Base-by-base conservation (phyloP, 2,113 vertebrate species). In the Equus przewalskii region DNA sequence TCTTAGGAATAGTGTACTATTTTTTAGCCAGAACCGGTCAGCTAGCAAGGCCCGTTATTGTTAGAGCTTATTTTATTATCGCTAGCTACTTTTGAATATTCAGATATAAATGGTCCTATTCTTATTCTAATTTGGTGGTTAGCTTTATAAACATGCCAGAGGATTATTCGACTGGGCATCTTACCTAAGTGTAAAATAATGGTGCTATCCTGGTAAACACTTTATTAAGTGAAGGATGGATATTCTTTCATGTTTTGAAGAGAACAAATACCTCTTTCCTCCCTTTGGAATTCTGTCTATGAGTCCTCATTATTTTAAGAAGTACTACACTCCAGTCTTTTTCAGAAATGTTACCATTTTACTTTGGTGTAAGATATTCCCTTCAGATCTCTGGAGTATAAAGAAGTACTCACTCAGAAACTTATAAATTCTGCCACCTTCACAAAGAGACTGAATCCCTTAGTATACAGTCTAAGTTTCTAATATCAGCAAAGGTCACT, bases 11-110 rank as follows among this genome's bases (percentile, higher is more conserved):
- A 64, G 4, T 21, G 19, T 62, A 60, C 36, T 60, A 16, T 87
- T 88, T 73, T 90, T 24, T 65, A 92, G 58, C 73, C 70, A 64
- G 44, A 67, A 81, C 5, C 26, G 64, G 49, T 83, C 19, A 94
- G 60, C 62, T 73, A 76, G 70, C 30, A 94, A 78, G 67, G 28
- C 4, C 67, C 79, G 15, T 86, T 96, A 90, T 76, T 21, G 6
- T 60, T 56, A 72, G 44, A 49, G 30, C 7, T 93, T 95, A 41
- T 64, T 64, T 54, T 62, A 82, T 78, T 82, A 87, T 93, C 73
- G 95, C 62, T 83, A 62, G 33, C 58, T 96, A 75, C 89, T 88
- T 96, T 84, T 89, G 76, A 95, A 86, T 95, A 95, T 96, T 98
- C 85, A 90, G 69, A 89, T 88, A 79, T 54, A 98, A 96, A 97